phyloP scores from a whole-genome alignment of 2,888 invertebrate genomes.

The Plagodis pulveraria region DNA sequence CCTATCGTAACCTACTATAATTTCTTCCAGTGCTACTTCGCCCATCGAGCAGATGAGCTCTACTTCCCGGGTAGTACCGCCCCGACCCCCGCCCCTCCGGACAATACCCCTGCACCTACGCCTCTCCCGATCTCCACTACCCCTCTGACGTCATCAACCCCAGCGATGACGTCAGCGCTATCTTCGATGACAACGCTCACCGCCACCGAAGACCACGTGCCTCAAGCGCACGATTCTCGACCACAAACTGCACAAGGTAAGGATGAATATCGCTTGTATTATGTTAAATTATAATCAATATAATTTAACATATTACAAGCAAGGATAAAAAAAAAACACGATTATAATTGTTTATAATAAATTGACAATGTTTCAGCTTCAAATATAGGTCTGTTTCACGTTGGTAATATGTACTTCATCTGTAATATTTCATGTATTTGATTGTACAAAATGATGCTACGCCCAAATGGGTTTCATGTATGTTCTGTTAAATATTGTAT shows the following conservation, averaged over 20 bases:
- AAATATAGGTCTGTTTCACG: no score
- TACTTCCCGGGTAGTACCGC: conserved; percentile 82
- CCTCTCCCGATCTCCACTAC: not conserved
- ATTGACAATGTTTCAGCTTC: no score
- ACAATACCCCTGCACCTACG: conserved; percentile 33
- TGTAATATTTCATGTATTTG: no score
- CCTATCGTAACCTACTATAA: no score
- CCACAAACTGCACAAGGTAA: conserved; percentile 25
- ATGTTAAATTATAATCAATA: no score
- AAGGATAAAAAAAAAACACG: no score
- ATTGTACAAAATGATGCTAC: no score
- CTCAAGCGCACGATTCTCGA: conserved; percentile 43
- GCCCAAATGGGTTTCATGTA: no score
- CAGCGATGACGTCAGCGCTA: conserved; percentile 12
- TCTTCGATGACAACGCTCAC: conserved; percentile 8
- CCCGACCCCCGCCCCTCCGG: conserved; percentile 31
- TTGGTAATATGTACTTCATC: no score
- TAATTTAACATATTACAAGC: no score
- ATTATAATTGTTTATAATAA: no score
- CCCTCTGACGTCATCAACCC: conserved; percentile 15
- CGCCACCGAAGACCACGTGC: conserved; percentile 46
- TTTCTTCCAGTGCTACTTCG: conserved; percentile 89
- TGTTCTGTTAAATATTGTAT: no score
- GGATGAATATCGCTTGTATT: not conserved
- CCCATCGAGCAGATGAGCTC: conserved; percentile 89